Base-by-base conservation (phyloP, 2,888 invertebrate species). In the Melanotus villosus region DNA sequence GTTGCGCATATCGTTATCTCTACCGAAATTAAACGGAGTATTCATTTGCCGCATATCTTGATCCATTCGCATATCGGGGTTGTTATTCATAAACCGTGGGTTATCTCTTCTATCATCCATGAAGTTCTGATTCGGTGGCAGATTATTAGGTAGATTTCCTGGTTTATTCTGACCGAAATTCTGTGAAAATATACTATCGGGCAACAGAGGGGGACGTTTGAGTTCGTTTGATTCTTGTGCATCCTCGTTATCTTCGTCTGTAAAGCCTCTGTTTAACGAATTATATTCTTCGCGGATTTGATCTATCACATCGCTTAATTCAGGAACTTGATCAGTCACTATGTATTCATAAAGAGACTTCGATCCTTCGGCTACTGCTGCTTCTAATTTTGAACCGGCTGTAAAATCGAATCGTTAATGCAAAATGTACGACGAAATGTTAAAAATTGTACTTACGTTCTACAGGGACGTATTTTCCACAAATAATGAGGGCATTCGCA, bases 401-500 rank as follows among this genome's bases (percentile, higher is more conserved):
- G 80, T 14, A 83, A 81, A 72, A 21, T 47, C n/a, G n/a, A n/a
- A n/a, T n/a, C n/a, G n/a, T n/a, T n/a, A n/a, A n/a, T n/a, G n/a
- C n/a, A n/a, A n/a, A n/a, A n/a, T n/a, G n/a, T n/a, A n/a, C n/a
- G n/a, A n/a, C n/a, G n/a, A n/a, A n/a, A n/a, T n/a, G n/a, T n/a
- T n/a, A n/a, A n/a, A n/a, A n/a, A n/a, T n/a, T n/a, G n/a, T n/a
- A 84, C 88, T 86, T 83, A 90, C 89, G 86, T 84, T 92, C 92
- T 10, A 95, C 93, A 32, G 92, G 88, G 75, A 95, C 90, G 71
- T 93, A 86, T 87, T 93, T 94, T n/a, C 93, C 94, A 84, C 94
- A 94, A 65, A 94, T 89, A 76, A 93, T 91, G 78, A 95, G 92
- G 5, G 52, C 65, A 12, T 65, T 70, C 1, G 93, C 93, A 75